phyloP scores from a whole-genome alignment of 2,797 vertebrate genomes.

The Acrossocheilus fasciatus region DNA sequence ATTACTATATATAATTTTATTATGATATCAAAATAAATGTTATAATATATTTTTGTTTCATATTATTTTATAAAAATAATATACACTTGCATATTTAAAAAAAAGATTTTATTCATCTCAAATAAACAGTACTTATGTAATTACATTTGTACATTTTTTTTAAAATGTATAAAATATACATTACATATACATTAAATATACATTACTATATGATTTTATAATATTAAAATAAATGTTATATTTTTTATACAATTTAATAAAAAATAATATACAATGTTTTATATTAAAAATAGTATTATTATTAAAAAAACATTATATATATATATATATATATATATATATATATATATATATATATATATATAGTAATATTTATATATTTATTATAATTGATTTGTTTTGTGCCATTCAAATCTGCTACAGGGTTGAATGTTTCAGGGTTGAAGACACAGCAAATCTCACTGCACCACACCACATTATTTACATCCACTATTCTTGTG shows the following conservation, averaged over 20 bases:
- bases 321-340: no score
- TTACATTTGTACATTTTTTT: no score
- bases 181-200: not conserved
- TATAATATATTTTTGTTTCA: no score
- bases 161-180: not conserved
- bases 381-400: not conserved
- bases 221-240: not conserved
- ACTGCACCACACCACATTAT: not conserved
- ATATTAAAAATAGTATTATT: not conserved
- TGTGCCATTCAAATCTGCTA: not conserved
- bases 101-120: no score
- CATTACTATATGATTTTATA: not conserved
- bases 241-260: not conserved
- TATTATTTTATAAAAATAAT: not conserved
- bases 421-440: not conserved
- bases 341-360: no score
- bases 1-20: no score
- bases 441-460: not conserved
- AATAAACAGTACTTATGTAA: no score
- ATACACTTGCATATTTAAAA: no score
- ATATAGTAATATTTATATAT: not conserved
- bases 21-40: no score
- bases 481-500: slow-evolving; percentile 7
- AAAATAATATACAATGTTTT: not conserved
- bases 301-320: not conserved